Base-by-base conservation (phyloP, 2,797 vertebrate species). In the Protonibea diacanthus region DNA sequence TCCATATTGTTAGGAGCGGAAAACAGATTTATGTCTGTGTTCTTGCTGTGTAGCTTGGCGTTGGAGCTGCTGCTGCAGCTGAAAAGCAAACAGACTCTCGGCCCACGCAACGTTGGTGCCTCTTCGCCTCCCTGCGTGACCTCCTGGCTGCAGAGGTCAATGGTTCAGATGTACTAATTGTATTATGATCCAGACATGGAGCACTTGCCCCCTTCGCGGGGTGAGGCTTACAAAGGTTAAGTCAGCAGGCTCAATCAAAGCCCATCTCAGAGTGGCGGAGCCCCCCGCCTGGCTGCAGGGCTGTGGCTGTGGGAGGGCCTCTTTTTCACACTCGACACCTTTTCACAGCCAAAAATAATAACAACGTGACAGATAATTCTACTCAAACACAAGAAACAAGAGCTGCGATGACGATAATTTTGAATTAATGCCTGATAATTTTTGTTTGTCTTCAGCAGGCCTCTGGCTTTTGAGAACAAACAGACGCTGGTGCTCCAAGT, bases 191-290 rank as follows among this genome's bases (percentile, higher is more conserved):
- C 95, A 95, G 96, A 97, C 96, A 94, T 88, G 94, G 91, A 96
- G 94, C 90, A 95, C 96, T 95, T 95, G 94, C 90, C 96, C 94
- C 94, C 33, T 38, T 93, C 91, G 93, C 95, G 95, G 96, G 96
- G 94, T 93, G 94, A 94, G 91, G 90, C 94, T 94, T 94, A 95
- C 96, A 96, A 95, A 97, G 97, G 96, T 97, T 96, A 97, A 97
- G 90, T 94, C 97, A 96, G 96, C 96, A 93, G 95, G 92, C 92
- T 95, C 92, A 94, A 95, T 95, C 94, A 94, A 91, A 95, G 95
- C 94, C 77, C 91, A 93, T 86, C 92, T 91, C 92, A 64, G 62
- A 80, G 80, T 78, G 53, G 62, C 27, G 12, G 61, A 86, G 61
- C 58, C 80, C 86, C 94, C 94, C 89, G 94, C 92, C 94, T 90